Evolutionary conservation across 92 coral and sea anemone species (phyloP).

Genomic region (Heteractis magnifica): DNA sequence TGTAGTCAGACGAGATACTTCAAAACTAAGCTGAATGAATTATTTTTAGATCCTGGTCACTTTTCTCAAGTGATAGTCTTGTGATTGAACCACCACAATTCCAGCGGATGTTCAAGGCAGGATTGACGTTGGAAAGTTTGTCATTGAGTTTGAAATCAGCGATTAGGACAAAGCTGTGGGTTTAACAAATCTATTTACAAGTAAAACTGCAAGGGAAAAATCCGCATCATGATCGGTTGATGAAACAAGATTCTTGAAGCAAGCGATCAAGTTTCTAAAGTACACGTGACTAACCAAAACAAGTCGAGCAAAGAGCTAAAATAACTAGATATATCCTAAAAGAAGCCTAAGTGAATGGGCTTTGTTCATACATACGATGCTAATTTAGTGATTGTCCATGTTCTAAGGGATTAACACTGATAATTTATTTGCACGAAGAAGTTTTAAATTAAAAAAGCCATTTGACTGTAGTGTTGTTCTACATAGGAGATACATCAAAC

Average conservation of each 20-base stretch:
- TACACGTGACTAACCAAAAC: constrained; percentile 49
- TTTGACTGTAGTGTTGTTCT: not conserved
- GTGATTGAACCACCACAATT: constrained; percentile 31
- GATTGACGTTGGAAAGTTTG: not conserved
- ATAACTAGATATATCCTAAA: not conserved
- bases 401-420: constrained; percentile 11
- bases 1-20: not conserved
- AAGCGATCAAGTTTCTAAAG: constrained; percentile 2
- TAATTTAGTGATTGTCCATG: constrained; percentile 8
- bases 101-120: not conserved
- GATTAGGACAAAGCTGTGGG: not conserved
- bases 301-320: constrained; percentile 19
- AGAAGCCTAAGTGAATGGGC: not conserved
- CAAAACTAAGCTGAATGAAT: not conserved
- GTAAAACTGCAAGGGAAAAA: constrained; percentile 11
- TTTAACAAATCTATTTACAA: constrained; percentile 7
- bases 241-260: not conserved
- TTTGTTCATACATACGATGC: constrained; percentile 4
- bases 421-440: constrained; percentile 13
- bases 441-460: constrained; percentile 11
- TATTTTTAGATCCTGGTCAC: constrained; percentile 29
- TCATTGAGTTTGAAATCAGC: constrained; percentile 3
- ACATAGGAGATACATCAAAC: constrained; percentile 1
- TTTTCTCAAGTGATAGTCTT: constrained; percentile 33
- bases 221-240: constrained; percentile 14